Evolutionary conservation across 2,888 invertebrate species (phyloP), one percentile per base, ranked within the genome.

Genomic region (Ptilodon capucinus): DNA sequence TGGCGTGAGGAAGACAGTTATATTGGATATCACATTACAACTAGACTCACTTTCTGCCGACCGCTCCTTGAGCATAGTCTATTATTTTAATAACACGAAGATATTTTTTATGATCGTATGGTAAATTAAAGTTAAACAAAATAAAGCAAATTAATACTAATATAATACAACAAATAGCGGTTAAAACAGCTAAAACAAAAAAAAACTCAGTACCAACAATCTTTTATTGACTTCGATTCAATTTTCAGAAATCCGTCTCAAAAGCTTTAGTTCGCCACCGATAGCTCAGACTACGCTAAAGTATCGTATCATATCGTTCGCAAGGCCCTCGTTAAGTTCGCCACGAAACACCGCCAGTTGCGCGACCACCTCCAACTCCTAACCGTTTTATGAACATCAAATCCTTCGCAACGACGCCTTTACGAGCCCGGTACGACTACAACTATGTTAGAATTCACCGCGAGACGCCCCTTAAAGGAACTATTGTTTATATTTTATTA

Each of bases 351-450:
- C 42, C 25, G n/a, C 54, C 48, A 44, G 51, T 57, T 48, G 14
- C 32, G 8, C 28, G 42, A 13, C 13, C 38, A 16, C 30, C n/a
- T 2, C 30, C 13, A 21, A 11, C 19, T 42, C 19, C 44, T 42
- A 43, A 50, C 35, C 32, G 28, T 57, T 59, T 51, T 59, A 57
- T 50, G 51, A 43, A 48, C 53, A 64, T 59, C 43, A 59, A 61
- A 59, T 60, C 50, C 53, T 54, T 58, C 51, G 43, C 40, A 43
- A 45, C 44, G 40, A 49, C 48, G 42, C 46, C 46, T 57, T 57
- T 53, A 57, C 44, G 51, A 42, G 25, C 25, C 36, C 14, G 34
- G 48, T 47, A 51, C 45, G 46, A 35, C 43, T 35, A 52, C 50
- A 39, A 54, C 48, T 41, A 47, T 50, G 53, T 51, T 54, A 46